Evolutionary conservation across 64 coral and sea anemone species (phyloP).

Genomic region (Hydrozoanthus tunicans): DNA sequence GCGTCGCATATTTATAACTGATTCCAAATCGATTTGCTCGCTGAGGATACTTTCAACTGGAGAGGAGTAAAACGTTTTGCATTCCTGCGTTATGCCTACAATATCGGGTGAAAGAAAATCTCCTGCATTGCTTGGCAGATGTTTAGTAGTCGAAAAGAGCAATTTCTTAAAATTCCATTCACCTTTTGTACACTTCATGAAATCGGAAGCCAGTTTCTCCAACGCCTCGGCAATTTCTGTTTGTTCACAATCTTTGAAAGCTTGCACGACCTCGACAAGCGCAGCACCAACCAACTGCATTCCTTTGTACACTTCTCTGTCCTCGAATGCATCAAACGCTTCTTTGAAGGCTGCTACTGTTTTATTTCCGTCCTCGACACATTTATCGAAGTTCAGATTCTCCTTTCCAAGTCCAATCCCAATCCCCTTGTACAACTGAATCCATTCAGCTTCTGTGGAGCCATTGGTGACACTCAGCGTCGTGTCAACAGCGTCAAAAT

Average conservation of each 20-base stretch:
- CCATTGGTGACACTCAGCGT: slow-evolving; percentile 58
- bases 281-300: slow-evolving; percentile 71
- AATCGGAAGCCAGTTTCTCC: slow-evolving; percentile 84
- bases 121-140: neutral
- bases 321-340: slow-evolving; percentile 83
- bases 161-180: neutral
- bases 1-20: too few relatives aligned
- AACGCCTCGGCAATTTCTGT: slow-evolving; percentile 78
- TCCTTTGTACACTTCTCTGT: slow-evolving; percentile 67
- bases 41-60: too few relatives aligned
- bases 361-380: slow-evolving; percentile 82
- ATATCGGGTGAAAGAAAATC: neutral
- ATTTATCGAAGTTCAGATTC: slow-evolving; percentile 73
- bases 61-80: too few relatives aligned
- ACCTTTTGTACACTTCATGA: slow-evolving; percentile 80
- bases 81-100: too few relatives aligned
- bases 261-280: slow-evolving; percentile 72
- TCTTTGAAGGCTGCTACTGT: slow-evolving; percentile 70
- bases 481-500: slow-evolving; percentile 73
- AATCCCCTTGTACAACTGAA: slow-evolving; percentile 80
- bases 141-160: too few relatives aligned
- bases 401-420: slow-evolving; percentile 74
- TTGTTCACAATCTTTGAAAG: slow-evolving; percentile 78
- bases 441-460: slow-evolving; percentile 71
- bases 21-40: too few relatives aligned